Base-by-base conservation (phyloP, 2,113 vertebrate genomes). In the Phalacrocorax aristotelis region DNA sequence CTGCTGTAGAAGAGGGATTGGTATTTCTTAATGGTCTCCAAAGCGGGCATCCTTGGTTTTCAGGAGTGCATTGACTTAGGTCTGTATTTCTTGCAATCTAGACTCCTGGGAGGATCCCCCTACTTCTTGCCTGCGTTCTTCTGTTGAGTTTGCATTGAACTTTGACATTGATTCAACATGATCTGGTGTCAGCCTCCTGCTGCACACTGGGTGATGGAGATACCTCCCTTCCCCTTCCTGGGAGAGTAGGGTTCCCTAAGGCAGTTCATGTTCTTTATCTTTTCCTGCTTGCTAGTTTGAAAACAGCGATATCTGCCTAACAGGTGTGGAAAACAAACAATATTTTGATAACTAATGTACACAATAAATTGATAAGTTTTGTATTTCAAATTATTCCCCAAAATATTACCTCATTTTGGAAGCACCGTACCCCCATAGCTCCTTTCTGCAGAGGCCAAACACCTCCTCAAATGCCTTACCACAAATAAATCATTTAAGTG, bases 401-500 rank as follows among this genome's bases (percentile, higher is more conserved):
- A 86, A 61, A 64, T 72, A 49, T 26, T 70, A 5, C 55, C 29
- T 90, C 19, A 18, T 8, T 89, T 90, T 88, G 52, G 84, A 96
- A 92, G 49, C 34, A 60, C 15, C 26, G 36, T 61, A 83, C 64
- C 69, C 34, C 10, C 10, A 87, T 46, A 87, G 65, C 90, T 93
- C n/a, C 60, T 77, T 91, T 88, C 76, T 79, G 57, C 55, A 82
- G 74, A 95, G 87, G 22, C 83, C 71, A 88, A 86, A 79, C 51
- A 74, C 44, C 69, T 96, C 62, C 89, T 97, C 89, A 79, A 93
- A 95, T 78, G 90, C 40, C 84, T 97, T 89, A 90, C 74, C 72
- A 61, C 87, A 88, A 95, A 96, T 95, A 96, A 97, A 97, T 98
- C 57, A 94, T 98, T 97, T 95, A 97, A 97, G 86, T 97, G 83